Percentiles rank a stretch among this genome's conserved stretches.
Evolutionary conservation across 2,113 vertebrate genomes (phyloP).

Genomic region (Rhipidura dahli): DNA sequence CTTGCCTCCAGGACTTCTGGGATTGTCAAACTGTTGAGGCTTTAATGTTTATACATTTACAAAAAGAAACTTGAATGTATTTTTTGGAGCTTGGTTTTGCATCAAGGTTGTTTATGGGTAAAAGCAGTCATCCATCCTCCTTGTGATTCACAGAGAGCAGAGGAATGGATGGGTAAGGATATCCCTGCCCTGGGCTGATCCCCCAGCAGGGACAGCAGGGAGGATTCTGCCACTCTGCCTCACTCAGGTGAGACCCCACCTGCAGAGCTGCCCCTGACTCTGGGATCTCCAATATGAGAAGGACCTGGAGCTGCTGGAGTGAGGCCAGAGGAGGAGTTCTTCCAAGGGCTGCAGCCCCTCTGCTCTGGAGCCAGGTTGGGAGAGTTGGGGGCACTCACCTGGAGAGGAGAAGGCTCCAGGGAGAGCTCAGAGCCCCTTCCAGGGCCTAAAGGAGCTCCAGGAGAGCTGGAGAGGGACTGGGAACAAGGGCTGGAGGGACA

Average conservation of each 20-base stretch:
- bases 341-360: background rate
- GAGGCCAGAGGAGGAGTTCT: background rate
- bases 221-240: background rate
- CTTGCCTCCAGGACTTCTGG: background rate
- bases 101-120: background rate
- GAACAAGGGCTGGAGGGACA: background rate
- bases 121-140: background rate
- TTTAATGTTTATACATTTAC: background rate
- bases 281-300: fast-evolving
- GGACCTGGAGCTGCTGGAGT: background rate
- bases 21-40: background rate
- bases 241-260: background rate
- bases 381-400: background rate
- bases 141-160: background rate
- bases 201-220: background rate
- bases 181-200: background rate
- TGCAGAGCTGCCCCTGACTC: background rate
- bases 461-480: background rate
- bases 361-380: background rate
- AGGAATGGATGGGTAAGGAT: background rate
- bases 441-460: background rate
- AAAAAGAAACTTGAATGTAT: background rate
- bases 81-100: background rate
- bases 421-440: background rate
- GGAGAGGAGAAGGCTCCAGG: background rate